These are phyloP conservation scores for Plectus sambesii DNA, from an alignment of 1,140 invertebrate species.

Conservation along the genomic window DNA sequence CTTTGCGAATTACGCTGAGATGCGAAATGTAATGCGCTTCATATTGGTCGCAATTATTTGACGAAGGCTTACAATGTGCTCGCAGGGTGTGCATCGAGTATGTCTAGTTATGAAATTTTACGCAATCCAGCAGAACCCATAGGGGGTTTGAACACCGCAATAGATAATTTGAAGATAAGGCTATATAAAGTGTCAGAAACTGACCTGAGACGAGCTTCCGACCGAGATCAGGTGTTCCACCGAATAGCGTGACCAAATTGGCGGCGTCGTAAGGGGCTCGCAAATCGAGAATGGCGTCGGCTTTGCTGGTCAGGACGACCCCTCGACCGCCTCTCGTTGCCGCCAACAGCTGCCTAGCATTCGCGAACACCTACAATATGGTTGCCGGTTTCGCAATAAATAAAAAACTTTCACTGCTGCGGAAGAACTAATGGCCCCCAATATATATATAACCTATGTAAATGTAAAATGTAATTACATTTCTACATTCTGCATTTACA, in stretches of 20 bases:
- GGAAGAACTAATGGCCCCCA: constrained; percentile 1
- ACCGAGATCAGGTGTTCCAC: constrained; percentile 10
- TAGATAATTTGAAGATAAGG: too few species aligned
- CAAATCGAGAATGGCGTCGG: constrained; percentile 30
- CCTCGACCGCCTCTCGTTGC: constrained; percentile 23
- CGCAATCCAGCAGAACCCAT: constrained; percentile 5
- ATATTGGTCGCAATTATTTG: too few species aligned
- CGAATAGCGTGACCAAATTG: constrained; percentile 37
- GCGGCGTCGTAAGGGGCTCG: constrained; percentile 40
- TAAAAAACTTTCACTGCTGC: constrained; percentile 20
- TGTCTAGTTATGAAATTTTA: constrained; percentile 3
- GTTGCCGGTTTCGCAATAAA: constrained; percentile 29
- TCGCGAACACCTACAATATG: too few species aligned
- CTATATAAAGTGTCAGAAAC: constrained; percentile 4
- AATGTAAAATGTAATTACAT: constrained; percentile 1
- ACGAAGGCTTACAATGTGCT: too few species aligned
- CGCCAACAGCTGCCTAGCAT: too few species aligned
- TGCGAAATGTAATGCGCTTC: too few species aligned
- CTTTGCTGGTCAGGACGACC: constrained; percentile 30
- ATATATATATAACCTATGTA: too few species aligned
- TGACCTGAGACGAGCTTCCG: constrained; percentile 9
- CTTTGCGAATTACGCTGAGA: too few species aligned
- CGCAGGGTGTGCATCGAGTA: constrained; percentile 17
- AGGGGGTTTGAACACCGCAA: background rate
- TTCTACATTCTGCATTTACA: constrained; percentile 2